A percentile compares a stretch with the other conserved stretches of the same genome.
These are phyloP conservation scores for Epizoanthus ramosus DNA, from an alignment of 92 coral and sea anemone genomes.

Conservation along the genomic window DNA sequence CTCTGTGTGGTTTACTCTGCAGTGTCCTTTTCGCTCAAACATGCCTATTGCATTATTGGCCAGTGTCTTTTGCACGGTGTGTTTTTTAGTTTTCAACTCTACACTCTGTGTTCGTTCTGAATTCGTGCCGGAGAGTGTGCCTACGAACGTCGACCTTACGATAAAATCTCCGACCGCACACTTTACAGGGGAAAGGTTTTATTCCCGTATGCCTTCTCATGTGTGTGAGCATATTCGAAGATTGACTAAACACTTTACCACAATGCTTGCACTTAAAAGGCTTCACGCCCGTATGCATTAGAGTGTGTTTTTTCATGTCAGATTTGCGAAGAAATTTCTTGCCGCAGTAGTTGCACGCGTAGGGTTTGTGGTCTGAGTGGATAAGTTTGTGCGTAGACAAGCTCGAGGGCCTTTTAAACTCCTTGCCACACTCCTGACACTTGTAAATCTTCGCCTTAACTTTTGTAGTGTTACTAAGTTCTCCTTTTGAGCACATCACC, in stretches of 20 bases:
- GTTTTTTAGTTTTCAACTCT: slow-evolving; percentile 18
- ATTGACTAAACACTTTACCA: slow-evolving; percentile 89
- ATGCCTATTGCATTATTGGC: neutral
- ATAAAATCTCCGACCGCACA: slow-evolving; percentile 84
- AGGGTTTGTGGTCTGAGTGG: slow-evolving; percentile 91
- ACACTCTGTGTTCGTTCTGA: slow-evolving; percentile 52
- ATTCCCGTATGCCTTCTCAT: slow-evolving; percentile 89
- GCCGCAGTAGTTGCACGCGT: slow-evolving; percentile 78
- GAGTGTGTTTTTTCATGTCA: slow-evolving; percentile 89
- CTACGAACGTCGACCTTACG: slow-evolving; percentile 88
- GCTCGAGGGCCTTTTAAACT: slow-evolving; percentile 88
- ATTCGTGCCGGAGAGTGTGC: slow-evolving; percentile 85
- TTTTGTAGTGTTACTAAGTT: slow-evolving; percentile 32
- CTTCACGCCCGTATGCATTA: slow-evolving; percentile 92
- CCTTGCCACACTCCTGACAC: slow-evolving; percentile 87
- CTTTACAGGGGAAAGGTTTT: slow-evolving; percentile 84
- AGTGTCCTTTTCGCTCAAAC: neutral
- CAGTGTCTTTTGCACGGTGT: neutral
- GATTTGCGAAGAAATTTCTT: slow-evolving; percentile 88
- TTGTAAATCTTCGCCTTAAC: slow-evolving; percentile 65
- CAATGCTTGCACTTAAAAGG: slow-evolving; percentile 91
- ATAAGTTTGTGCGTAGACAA: slow-evolving; percentile 85
- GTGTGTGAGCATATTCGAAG: slow-evolving; percentile 87
- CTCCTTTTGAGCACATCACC: slow-evolving; percentile 8
- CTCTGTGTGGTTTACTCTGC: no score